Conservation (phyloP, 2,113 vertebrate genomes). For the Corvus cornix region DNA sequence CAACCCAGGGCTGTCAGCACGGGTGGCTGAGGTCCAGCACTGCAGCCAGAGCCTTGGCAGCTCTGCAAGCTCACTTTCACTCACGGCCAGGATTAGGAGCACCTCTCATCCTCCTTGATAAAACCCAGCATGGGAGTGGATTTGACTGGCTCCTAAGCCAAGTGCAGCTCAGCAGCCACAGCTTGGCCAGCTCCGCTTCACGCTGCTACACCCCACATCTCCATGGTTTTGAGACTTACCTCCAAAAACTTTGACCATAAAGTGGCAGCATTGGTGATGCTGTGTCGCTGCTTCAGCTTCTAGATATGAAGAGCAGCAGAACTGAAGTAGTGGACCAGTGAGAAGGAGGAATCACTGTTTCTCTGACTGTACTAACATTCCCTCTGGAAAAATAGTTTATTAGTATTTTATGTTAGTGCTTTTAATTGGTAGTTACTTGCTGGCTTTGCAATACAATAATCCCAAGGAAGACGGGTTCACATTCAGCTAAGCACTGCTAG, state of each 20-base stretch:
- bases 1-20: fast-evolving
- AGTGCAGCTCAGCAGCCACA: not conserved
- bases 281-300: not conserved
- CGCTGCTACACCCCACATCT: not conserved
- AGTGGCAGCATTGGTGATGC: not conserved
- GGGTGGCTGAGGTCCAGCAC: not conserved
- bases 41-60: not conserved
- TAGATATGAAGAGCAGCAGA: not conserved
- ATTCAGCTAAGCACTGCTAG: not conserved
- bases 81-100: not conserved
- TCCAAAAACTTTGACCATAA: not conserved
- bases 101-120: conserved; percentile 12
- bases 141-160: not conserved
- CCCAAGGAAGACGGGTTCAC: not conserved
- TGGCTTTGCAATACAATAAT: not conserved
- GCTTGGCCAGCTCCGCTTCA: not conserved
- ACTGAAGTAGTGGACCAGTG: not conserved
- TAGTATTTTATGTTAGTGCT: not conserved
- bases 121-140: not conserved
- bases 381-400: not conserved
- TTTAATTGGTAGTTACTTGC: not conserved
- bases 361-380: not conserved
- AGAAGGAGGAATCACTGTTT: not conserved
- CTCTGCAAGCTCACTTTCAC: conserved; percentile 5
- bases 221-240: not conserved